These are phyloP conservation scores for Cantharis flavilabris DNA, from an alignment of 2,888 invertebrate genomes.

Conservation along the genomic window DNA sequence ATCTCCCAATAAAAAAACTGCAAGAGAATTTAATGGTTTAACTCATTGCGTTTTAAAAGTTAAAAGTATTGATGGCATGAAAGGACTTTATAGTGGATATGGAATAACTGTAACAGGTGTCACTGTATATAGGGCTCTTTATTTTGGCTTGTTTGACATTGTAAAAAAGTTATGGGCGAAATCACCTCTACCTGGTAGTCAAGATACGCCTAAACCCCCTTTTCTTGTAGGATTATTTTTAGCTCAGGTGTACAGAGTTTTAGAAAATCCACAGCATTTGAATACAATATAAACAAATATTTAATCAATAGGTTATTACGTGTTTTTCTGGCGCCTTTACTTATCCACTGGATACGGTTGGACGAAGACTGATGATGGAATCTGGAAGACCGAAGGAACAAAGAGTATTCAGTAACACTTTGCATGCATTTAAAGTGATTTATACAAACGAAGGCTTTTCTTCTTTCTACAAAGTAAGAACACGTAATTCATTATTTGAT, in stretches of 20 bases:
- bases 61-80: constrained; percentile 19
- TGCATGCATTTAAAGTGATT: constrained; percentile 11
- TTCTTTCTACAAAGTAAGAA: constrained; percentile 28
- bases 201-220: constrained; percentile 16
- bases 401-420: constrained; percentile 6
- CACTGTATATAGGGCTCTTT: constrained; percentile 29
- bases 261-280: neutral
- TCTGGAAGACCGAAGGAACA: constrained; percentile 19
- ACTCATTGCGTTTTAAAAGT: constrained; percentile 22
- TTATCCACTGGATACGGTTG: constrained; percentile 31
- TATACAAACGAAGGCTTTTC: constrained; percentile 17
- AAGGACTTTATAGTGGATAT: constrained; percentile 31
- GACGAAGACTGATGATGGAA: constrained; percentile 31
- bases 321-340: constrained; percentile 14
- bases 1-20: neutral
- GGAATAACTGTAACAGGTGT: constrained; percentile 21
- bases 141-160: constrained; percentile 32
- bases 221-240: constrained; percentile 11
- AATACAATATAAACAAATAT: neutral
- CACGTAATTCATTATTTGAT: neutral
- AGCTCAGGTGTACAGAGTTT: constrained; percentile 20
- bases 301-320: constrained; percentile 10
- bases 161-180: constrained; percentile 12
- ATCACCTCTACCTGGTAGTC: neutral
- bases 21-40: constrained; percentile 32